These are phyloP conservation scores for Lucilia cuprina DNA, from an alignment of 1,140 invertebrate species.

Conservation along the genomic window DNA sequence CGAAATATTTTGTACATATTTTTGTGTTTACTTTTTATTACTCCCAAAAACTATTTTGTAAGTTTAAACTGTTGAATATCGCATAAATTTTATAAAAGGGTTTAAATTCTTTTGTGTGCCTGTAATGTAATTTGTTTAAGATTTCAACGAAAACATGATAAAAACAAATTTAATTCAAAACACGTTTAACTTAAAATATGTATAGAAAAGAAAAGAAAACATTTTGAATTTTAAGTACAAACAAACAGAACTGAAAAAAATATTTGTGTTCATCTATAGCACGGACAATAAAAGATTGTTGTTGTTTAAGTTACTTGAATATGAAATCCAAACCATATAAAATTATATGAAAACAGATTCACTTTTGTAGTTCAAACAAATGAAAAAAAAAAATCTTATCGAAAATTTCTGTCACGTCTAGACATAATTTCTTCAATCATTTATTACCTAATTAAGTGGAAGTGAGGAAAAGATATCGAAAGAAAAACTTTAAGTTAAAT, in stretches of 20 bases:
- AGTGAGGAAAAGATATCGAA: conserved; percentile 35
- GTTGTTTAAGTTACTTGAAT: background rate
- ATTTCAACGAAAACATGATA: conserved; percentile 4
- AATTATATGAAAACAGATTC: conserved; percentile 21
- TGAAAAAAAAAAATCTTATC: conserved; percentile 49
- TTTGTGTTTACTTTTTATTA: too few species aligned
- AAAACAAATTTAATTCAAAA: conserved; percentile 3
- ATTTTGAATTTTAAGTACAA: background rate
- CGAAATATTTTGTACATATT: too few species aligned
- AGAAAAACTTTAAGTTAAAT: background rate
- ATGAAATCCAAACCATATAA: conserved; percentile 11
- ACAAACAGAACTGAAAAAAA: background rate
- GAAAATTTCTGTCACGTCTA: conserved; percentile 61
- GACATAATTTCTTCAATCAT: conserved; percentile 64
- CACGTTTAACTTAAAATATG: background rate
- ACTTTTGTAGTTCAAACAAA: background rate
- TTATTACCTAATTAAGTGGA: conserved; percentile 64
- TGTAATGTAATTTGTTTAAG: conserved; percentile 7
- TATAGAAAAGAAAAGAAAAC: background rate
- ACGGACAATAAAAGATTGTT: background rate
- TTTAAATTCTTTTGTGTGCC: too few species aligned
- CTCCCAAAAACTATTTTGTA: too few species aligned
- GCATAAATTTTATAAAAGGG: too few species aligned
- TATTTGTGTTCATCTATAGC: background rate
- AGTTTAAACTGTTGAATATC: too few species aligned